A percentile compares a stretch with the other conserved stretches of the same genome.
phyloP scores from a whole-genome alignment of 2,113 vertebrate genomes.

The Emydocephalus ijimae region DNA sequence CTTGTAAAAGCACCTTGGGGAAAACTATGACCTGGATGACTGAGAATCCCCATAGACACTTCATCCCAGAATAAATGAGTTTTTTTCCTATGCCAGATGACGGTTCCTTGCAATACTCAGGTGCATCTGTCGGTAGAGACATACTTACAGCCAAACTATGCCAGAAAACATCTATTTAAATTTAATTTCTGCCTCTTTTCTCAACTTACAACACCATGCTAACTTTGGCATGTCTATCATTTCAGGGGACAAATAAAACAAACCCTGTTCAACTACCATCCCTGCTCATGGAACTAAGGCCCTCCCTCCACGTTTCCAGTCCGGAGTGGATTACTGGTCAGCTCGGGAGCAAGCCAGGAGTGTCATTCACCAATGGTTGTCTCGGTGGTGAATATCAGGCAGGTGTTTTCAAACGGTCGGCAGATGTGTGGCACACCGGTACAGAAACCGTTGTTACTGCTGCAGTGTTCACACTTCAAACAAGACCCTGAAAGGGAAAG shows the following conservation, averaged over 20 bases:
- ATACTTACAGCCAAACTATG: not conserved
- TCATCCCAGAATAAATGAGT: not conserved
- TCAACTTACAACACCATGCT: not conserved
- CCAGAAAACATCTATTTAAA: not conserved
- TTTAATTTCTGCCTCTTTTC: not conserved
- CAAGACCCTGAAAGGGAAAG: not conserved
- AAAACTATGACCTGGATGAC: too few relatives aligned
- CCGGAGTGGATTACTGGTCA: not conserved
- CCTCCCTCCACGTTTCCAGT: not conserved
- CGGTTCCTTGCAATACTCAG: not conserved
- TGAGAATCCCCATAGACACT: too few relatives aligned
- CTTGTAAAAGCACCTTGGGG: too few relatives aligned
- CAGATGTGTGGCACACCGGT: not conserved
- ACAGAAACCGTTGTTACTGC: not conserved
- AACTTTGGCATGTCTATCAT: not conserved
- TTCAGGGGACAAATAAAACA: not conserved
- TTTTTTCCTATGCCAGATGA: not conserved
- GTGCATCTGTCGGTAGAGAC: not conserved
- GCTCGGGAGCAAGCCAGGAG: not conserved
- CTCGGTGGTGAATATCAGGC: not conserved
- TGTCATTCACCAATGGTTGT: not conserved
- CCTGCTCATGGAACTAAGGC: too few relatives aligned
- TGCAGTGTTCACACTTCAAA: constrained; percentile 19
- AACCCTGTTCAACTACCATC: not conserved
- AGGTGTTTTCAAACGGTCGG: not conserved